phyloP scores from a whole-genome alignment of 2,113 vertebrate genomes.

The Carassius auratus region DNA sequence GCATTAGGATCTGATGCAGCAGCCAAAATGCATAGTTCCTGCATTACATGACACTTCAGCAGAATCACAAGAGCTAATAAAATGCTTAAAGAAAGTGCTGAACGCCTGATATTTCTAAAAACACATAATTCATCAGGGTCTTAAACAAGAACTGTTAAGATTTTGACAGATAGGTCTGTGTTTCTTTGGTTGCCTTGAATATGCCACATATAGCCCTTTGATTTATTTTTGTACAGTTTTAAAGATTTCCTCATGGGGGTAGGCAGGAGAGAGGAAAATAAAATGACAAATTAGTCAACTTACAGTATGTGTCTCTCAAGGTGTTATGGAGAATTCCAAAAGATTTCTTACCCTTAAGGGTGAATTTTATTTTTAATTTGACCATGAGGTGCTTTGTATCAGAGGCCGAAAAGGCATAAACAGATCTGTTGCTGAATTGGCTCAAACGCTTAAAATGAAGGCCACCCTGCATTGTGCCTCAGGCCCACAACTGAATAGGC shows the following conservation, averaged over 20 bases:
- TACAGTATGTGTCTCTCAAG: not conserved
- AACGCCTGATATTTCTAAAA: not conserved
- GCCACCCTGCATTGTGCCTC: not conserved
- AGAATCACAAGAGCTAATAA: constrained; percentile 33
- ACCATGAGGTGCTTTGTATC: not conserved
- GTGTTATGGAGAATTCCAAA: not conserved
- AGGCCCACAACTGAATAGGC: too few species aligned
- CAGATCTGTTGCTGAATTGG: not conserved
- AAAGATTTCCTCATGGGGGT: not conserved
- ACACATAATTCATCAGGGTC: constrained; percentile 18
- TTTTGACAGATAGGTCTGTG: not conserved
- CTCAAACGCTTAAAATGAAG: not conserved
- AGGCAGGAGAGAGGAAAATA: not conserved
- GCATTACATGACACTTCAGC: constrained; percentile 1
- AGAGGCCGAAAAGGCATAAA: not conserved
- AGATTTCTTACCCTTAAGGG: not conserved
- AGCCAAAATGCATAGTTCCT: not conserved
- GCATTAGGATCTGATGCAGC: not conserved
- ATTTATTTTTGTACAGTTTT: not conserved
- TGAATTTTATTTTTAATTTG: constrained; percentile 40
- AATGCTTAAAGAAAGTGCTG: not conserved
- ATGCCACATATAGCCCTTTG: not conserved
- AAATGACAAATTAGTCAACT: not conserved
- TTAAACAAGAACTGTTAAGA: constrained; percentile 12
- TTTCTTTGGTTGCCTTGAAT: not conserved